phyloP scores from a whole-genome alignment of 2,113 vertebrate genomes.

The Phalacrocorax aristotelis region DNA sequence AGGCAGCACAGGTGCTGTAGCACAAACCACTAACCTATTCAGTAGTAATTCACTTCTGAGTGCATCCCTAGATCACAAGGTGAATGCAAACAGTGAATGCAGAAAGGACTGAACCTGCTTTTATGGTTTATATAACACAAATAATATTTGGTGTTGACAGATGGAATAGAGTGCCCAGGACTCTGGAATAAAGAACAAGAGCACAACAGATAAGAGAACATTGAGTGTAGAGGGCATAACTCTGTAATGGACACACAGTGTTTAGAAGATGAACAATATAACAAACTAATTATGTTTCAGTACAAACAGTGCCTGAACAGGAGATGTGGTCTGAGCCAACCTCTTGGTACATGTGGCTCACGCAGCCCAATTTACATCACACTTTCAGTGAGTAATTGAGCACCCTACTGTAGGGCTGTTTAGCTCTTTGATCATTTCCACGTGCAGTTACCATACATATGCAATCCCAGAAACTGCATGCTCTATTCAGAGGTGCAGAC shows the following conservation, averaged over 20 bases:
- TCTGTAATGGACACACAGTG: neutral
- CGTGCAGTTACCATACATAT: neutral
- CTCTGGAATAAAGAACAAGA: neutral
- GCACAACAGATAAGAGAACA: conserved; percentile 17
- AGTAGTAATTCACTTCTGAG: neutral
- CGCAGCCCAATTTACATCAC: neutral
- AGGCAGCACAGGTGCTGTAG: neutral
- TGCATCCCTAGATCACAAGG: neutral
- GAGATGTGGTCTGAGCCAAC: neutral
- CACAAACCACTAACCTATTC: neutral
- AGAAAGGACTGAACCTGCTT: neutral
- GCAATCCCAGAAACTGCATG: neutral
- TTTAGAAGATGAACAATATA: neutral
- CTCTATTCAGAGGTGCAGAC: neutral
- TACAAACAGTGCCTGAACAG: conserved; percentile 28
- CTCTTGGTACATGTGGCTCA: neutral
- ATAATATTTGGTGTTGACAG: conserved; percentile 22
- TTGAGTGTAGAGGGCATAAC: neutral
- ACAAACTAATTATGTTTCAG: conserved; percentile 45
- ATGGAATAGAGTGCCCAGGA: conserved; percentile 1
- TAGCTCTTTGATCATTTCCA: neutral
- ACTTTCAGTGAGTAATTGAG: neutral
- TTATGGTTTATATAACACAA: neutral
- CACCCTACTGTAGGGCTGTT: neutral
- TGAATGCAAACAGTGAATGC: neutral